phyloP scores from a whole-genome alignment of 2,888 invertebrate genomes.

The Machimus rusticus region DNA sequence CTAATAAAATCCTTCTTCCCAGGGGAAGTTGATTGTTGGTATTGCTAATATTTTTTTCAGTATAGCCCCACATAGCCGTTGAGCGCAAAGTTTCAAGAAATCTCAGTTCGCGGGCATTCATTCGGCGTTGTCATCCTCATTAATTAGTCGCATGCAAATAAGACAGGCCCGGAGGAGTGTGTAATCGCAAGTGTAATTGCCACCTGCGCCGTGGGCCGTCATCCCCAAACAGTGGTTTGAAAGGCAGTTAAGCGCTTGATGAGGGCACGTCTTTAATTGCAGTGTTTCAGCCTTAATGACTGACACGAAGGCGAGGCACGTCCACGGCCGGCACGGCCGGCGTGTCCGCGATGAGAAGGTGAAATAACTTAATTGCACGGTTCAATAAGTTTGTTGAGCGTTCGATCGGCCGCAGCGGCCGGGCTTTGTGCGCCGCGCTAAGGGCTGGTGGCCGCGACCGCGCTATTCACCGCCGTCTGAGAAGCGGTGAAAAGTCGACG shows the following conservation, averaged over 20 bases:
- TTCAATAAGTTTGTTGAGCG: slow-evolving; percentile 23
- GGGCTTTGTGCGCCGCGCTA: neutral
- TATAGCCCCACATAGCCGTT: no score
- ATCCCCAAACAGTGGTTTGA: neutral
- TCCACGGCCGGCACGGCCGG: neutral
- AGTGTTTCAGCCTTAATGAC: slow-evolving; percentile 44
- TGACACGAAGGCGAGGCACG: slow-evolving; percentile 31
- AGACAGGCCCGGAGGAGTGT: neutral
- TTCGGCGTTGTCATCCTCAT: neutral
- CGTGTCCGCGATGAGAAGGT: neutral
- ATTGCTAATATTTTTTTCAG: no score
- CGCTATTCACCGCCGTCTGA: neutral
- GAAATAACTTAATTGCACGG: slow-evolving; percentile 40
- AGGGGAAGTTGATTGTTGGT: neutral
- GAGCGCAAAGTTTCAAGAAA: neutral
- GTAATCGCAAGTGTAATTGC: neutral
- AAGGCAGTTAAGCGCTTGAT: slow-evolving; percentile 44
- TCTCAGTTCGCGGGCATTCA: neutral
- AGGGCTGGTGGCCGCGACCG: neutral
- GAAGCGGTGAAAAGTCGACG: neutral
- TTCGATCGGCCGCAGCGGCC: neutral
- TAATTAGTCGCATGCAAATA: slow-evolving; percentile 28
- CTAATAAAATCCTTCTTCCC: no score
- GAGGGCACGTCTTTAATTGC: slow-evolving; percentile 47
- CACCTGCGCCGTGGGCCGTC: neutral